Base-by-base conservation (phyloP, 2,113 vertebrate species). In the Melospiza melodia region DNA sequence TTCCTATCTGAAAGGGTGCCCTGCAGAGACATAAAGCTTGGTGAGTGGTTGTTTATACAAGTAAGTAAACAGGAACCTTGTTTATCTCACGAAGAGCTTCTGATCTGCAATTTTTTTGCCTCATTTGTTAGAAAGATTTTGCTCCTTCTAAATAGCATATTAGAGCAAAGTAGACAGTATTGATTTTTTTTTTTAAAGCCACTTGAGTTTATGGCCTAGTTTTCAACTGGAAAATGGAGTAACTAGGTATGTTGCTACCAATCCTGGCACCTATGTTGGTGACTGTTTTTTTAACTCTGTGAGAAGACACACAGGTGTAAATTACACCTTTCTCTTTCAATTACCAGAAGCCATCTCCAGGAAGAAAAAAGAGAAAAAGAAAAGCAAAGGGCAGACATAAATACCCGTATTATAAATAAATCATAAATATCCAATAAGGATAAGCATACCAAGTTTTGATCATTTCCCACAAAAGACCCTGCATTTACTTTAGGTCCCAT, bases 1-100 rank as follows among this genome's bases (percentile, higher is more conserved):
- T 98, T 98, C 98, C 97, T 97, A 98, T 98, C 97, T 98, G 95
- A 98, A 98, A 98, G 96, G 97, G 97, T 98, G 94, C 77, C 97
- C 98, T 98, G 97, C 71, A 72, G 98, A 97, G 97, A 97, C 96
- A 97, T 87, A 96, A 94, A 97, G 95, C 91, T 95, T 94, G 65
- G 92, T 97, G 97, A 98, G 97, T 98, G 94, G 94, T 93, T 98
- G 97, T 98, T 98, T 98, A 98, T 97, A 97, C 97, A 97, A 97
- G 97, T 87, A 97, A 98, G 97, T 98, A 98, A 98, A 98, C 96
- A 98, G 96, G 89, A 98, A 98, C 93, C 94, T 98, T 98, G 96
- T 98, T 98, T 98, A 98, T 97, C 97, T 97, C 97, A 97, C 95
- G 98, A 98, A 98, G 84, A 94, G 94, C 93, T 97, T 95, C 96